Percentiles rank a stretch among this genome's conserved stretches.
These are phyloP conservation scores for Aelia acuminata DNA, from an alignment of 2,888 invertebrate species.

Conservation along the genomic window DNA sequence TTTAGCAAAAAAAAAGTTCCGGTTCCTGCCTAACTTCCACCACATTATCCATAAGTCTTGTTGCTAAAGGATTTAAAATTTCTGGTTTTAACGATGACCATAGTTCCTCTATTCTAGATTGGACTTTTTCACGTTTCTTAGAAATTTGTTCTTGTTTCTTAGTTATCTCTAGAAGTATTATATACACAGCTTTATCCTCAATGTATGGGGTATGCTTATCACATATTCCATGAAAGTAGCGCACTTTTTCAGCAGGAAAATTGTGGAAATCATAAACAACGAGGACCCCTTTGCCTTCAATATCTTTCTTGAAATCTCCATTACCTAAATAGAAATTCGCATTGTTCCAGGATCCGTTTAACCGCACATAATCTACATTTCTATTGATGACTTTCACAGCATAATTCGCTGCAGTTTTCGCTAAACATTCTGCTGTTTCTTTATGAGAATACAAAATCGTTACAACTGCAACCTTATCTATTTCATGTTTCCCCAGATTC, in stretches of 20 bases:
- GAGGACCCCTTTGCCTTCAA: background rate
- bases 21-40: background rate
- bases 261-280: slow-evolving; percentile 38
- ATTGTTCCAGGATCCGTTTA: background rate
- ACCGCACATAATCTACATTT: background rate
- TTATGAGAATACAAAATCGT: slow-evolving; percentile 39
- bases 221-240: slow-evolving; percentile 39
- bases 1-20: background rate
- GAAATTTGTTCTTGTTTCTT: background rate
- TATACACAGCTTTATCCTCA: slow-evolving; percentile 12
- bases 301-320: background rate
- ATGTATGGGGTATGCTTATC: slow-evolving; percentile 33
- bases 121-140: background rate
- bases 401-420: background rate
- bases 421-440: slow-evolving; percentile 20
- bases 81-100: background rate
- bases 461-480: background rate
- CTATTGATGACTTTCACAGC: background rate
- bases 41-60: slow-evolving; percentile 11
- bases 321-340: background rate
- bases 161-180: slow-evolving; percentile 21
- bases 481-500: background rate
- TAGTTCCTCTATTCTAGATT: background rate
- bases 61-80: slow-evolving; percentile 24
- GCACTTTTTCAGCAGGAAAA: background rate